phyloP scores from a whole-genome alignment of 1,140 invertebrate species.

The Temnothorax longispinosus region DNA sequence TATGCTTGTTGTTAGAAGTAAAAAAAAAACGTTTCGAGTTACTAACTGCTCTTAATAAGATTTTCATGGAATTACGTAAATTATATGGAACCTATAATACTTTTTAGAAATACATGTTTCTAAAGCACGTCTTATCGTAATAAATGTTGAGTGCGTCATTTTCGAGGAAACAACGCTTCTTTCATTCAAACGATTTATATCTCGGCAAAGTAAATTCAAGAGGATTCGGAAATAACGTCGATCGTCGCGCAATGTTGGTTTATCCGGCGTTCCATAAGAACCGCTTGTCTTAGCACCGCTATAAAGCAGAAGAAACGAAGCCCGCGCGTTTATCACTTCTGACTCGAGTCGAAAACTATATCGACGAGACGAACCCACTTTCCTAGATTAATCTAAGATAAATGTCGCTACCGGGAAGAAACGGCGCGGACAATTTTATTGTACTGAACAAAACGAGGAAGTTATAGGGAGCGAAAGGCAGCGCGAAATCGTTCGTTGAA shows the following conservation, averaged over 20 bases:
- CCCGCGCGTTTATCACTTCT: slow-evolving; percentile 40
- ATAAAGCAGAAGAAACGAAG: slow-evolving; percentile 39
- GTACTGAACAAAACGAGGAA: slow-evolving; percentile 23
- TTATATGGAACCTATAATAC: background rate
- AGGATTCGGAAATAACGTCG: slow-evolving; percentile 31
- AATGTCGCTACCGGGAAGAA: slow-evolving; percentile 30
- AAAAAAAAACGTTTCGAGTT: background rate
- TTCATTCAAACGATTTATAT: slow-evolving; percentile 19
- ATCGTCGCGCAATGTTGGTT: background rate
- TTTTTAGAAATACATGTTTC: background rate
- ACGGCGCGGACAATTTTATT: slow-evolving; percentile 39
- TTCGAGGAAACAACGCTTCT: background rate
- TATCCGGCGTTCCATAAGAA: slow-evolving; percentile 8
- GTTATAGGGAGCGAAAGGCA: background rate
- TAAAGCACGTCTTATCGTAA: background rate
- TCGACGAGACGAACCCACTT: slow-evolving; percentile 43
- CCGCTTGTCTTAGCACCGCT: slow-evolving; percentile 9
- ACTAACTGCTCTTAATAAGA: background rate
- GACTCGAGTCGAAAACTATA: slow-evolving; percentile 48
- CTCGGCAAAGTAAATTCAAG: slow-evolving; percentile 11
- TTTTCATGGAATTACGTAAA: background rate
- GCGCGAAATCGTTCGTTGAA: slow-evolving; percentile 10
- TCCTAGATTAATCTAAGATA: slow-evolving; percentile 61
- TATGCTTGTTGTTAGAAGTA: background rate
- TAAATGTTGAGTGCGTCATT: background rate